A percentile compares a stretch with the other conserved stretches of the same genome.
Conservation (phyloP, 2,888 invertebrate species). For the Dryomyza anilis region DNA sequence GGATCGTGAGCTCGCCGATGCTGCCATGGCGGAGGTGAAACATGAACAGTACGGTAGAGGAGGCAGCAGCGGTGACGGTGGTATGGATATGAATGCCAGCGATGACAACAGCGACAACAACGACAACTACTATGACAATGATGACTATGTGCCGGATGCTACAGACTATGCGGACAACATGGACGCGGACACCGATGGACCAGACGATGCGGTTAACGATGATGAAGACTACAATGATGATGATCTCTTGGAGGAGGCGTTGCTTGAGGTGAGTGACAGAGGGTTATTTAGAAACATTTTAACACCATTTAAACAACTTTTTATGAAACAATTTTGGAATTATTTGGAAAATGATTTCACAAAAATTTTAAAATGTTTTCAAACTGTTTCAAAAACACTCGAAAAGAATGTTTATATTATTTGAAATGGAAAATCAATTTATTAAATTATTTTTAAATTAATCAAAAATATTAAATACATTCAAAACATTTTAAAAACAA, state of each 20-base stretch:
- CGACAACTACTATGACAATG: conserved; percentile 36
- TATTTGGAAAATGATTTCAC: no score
- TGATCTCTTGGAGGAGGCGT: conserved; percentile 53
- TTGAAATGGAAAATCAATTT: no score
- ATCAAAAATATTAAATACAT: no score
- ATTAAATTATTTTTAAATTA: no score
- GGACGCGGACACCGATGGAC: conserved; percentile 28
- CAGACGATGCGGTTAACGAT: conserved; percentile 30
- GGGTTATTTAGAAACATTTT: no score
- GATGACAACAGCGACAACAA: conserved; percentile 28
- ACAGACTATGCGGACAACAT: not conserved
- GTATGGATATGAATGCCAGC: conserved; percentile 33
- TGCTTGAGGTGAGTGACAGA: conserved; percentile 49
- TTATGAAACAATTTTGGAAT: no score
- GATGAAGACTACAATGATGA: conserved; percentile 48
- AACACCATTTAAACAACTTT: no score
- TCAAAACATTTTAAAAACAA: no score
- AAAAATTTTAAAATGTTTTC: no score
- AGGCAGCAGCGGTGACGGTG: conserved; percentile 42
- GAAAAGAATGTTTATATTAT: no score
- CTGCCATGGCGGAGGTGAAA: conserved; percentile 38
- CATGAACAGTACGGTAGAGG: no score
- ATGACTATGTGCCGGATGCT: conserved; percentile 27
- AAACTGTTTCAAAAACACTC: no score
- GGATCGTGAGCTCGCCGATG: conserved; percentile 34